These are phyloP conservation scores for Lagodon rhomboides DNA, from an alignment of 2,797 vertebrate genomes.

Conservation along the genomic window DNA sequence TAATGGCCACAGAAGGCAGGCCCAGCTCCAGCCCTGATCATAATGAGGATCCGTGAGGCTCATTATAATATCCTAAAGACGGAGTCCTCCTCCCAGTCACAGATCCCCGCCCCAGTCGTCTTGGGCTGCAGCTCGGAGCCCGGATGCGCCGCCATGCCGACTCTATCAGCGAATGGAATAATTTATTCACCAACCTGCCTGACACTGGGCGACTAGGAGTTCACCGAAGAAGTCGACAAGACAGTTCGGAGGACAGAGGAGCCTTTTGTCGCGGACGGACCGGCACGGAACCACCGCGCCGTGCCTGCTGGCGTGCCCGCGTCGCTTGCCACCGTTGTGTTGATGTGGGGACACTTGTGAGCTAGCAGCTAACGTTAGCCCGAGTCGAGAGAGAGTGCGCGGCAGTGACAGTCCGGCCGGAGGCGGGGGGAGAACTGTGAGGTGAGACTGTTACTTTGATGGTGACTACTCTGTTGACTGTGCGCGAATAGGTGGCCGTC, in stretches of 20 bases:
- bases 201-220: constrained; percentile 56
- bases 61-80: constrained; percentile 29
- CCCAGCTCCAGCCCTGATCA: neutral
- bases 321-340: constrained; percentile 39
- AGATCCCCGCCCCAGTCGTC: constrained; percentile 72
- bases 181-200: constrained; percentile 72
- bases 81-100: constrained; percentile 34
- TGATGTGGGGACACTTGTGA: constrained; percentile 52
- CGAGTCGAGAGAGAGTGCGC: constrained; percentile 53
- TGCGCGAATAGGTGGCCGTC: constrained; percentile 49
- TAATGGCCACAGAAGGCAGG: neutral
- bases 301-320: constrained; percentile 16
- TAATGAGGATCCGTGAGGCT: constrained; percentile 2
- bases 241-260: constrained; percentile 15
- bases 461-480: constrained; percentile 66
- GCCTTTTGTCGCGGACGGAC: neutral
- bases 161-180: constrained; percentile 59
- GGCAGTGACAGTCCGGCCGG: constrained; percentile 72
- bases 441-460: constrained; percentile 79
- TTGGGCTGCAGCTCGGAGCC: constrained; percentile 68
- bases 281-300: neutral
- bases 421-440: constrained; percentile 75
- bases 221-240: constrained; percentile 46
- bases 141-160: constrained; percentile 83
- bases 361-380: constrained; percentile 76